phyloP scores from a whole-genome alignment of 2,888 invertebrate genomes.

The Melolontha melolontha region DNA sequence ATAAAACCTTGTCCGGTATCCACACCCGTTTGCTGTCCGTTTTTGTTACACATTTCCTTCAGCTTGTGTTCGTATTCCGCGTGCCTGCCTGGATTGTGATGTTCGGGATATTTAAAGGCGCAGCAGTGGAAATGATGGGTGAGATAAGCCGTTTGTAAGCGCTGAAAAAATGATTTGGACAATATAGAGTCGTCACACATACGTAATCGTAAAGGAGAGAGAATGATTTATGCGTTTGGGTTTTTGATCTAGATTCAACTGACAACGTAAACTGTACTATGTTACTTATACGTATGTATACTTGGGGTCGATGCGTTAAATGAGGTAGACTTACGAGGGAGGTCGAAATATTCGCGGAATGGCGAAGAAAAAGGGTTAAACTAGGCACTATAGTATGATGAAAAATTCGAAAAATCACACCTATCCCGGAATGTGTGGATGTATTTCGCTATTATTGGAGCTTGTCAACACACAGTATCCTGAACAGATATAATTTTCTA shows the following conservation, averaged over 20 bases:
- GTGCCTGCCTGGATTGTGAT: slow-evolving; percentile 80
- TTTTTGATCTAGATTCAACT: background rate
- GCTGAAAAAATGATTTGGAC: slow-evolving; percentile 68
- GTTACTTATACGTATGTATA: too few species aligned
- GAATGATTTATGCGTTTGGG: slow-evolving; percentile 3
- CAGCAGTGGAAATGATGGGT: slow-evolving; percentile 93
- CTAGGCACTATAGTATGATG: too few species aligned
- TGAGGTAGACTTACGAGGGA: too few species aligned
- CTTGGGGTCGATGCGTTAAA: too few species aligned
- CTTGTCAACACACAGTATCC: too few species aligned
- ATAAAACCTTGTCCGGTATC: slow-evolving; percentile 36
- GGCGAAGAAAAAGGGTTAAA: too few species aligned
- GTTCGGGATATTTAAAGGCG: slow-evolving; percentile 85
- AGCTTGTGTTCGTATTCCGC: slow-evolving; percentile 68
- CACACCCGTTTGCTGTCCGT: slow-evolving; percentile 17
- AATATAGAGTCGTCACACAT: background rate
- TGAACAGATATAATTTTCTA: too few species aligned
- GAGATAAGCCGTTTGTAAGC: slow-evolving; percentile 76
- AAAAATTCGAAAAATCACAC: too few species aligned
- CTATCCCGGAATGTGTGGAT: too few species aligned
- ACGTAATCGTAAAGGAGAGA: background rate
- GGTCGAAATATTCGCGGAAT: too few species aligned
- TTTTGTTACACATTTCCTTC: slow-evolving; percentile 27
- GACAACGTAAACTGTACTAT: too few species aligned
- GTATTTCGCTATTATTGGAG: too few species aligned